A percentile compares a stretch with the other conserved stretches of the same genome.
These are phyloP conservation scores for Melanotaenia maccullochi DNA, from an alignment of 2,797 vertebrate genomes.

Conservation along the genomic window DNA sequence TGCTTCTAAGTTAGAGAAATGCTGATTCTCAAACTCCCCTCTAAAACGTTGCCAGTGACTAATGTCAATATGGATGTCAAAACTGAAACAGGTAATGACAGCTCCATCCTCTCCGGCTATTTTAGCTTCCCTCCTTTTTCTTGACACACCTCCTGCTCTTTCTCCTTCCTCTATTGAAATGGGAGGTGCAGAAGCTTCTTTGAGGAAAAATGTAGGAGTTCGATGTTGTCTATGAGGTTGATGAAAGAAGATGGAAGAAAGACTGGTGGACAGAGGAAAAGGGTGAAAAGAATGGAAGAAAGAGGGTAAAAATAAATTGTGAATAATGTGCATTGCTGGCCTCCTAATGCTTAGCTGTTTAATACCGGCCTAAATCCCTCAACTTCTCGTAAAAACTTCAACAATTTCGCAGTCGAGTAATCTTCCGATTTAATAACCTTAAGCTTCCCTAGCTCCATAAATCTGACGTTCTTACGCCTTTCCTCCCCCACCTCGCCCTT, in stretches of 20 bases:
- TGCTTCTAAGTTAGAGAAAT: background rate
- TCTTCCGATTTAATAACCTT: conserved; percentile 90
- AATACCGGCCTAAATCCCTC: conserved; percentile 85
- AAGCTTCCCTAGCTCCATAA: conserved; percentile 86
- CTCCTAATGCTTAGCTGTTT: conserved; percentile 81
- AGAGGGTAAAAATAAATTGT: conserved; percentile 75
- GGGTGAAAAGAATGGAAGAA: conserved; percentile 64
- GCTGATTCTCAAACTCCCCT: background rate
- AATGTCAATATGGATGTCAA: conserved; percentile 34
- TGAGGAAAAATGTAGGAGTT: conserved; percentile 57
- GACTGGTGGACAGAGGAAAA: conserved; percentile 56
- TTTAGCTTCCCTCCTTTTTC: conserved; percentile 17
- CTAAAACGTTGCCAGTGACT: conserved; percentile 39
- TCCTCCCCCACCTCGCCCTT: conserved; percentile 61
- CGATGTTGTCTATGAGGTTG: conserved; percentile 65
- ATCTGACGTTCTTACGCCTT: conserved; percentile 84
- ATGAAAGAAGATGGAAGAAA: conserved; percentile 66
- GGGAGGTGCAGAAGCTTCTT: conserved; percentile 46
- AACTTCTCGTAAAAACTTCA: conserved; percentile 86
- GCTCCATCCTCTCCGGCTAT: conserved; percentile 13
- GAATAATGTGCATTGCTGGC: conserved; percentile 82
- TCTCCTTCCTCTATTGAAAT: conserved; percentile 16
- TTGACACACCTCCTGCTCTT: conserved; percentile 24
- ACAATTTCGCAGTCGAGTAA: conserved; percentile 90
- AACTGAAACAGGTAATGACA: conserved; percentile 26